Conservation (phyloP, 2,113 vertebrate genomes). For the Peucedramus taeniatus region DNA sequence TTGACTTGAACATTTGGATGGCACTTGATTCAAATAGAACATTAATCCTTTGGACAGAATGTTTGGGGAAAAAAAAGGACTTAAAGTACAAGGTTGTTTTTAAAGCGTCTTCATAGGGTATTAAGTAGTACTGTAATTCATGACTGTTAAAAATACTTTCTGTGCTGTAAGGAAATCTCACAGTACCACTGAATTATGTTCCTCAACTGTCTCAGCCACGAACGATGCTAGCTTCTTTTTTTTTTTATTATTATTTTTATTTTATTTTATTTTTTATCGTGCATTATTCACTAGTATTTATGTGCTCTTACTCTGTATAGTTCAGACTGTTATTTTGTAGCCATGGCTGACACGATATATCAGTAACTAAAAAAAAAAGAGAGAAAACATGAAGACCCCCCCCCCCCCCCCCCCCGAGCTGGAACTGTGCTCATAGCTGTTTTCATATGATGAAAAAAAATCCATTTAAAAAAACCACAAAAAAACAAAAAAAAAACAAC, state of each 20-base stretch:
- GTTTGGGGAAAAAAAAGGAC: constrained; percentile 62
- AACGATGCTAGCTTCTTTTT: constrained; percentile 26
- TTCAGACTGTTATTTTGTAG: constrained; percentile 73
- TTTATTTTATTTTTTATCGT: neutral
- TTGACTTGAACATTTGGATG: constrained; percentile 76
- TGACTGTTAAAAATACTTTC: constrained; percentile 72
- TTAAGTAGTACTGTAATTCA: constrained; percentile 72
- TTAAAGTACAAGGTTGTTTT: constrained; percentile 55
- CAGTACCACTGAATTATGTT: constrained; percentile 59
- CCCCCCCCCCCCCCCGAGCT: neutral
- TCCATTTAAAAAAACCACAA: constrained; percentile 28
- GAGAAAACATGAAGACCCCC: neutral
- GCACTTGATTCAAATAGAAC: constrained; percentile 65
- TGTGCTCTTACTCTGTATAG: constrained; percentile 69
- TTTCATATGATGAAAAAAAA: constrained; percentile 44
- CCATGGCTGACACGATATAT: constrained; percentile 65
- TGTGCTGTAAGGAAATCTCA: constrained; percentile 55
- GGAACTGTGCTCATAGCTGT: constrained; percentile 35
- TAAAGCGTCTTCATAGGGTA: constrained; percentile 49
- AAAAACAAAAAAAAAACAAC: neutral
- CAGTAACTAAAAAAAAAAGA: constrained; percentile 1
- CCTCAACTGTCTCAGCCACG: constrained; percentile 54
- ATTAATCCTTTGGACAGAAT: constrained; percentile 65
- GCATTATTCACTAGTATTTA: constrained; percentile 62
- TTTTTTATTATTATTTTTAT: neutral